Percentiles rank a stretch among this genome's conserved stretches.
These are phyloP conservation scores for Patagioenas fasciata DNA, from an alignment of 2,113 vertebrate genomes.

Conservation along the genomic window DNA sequence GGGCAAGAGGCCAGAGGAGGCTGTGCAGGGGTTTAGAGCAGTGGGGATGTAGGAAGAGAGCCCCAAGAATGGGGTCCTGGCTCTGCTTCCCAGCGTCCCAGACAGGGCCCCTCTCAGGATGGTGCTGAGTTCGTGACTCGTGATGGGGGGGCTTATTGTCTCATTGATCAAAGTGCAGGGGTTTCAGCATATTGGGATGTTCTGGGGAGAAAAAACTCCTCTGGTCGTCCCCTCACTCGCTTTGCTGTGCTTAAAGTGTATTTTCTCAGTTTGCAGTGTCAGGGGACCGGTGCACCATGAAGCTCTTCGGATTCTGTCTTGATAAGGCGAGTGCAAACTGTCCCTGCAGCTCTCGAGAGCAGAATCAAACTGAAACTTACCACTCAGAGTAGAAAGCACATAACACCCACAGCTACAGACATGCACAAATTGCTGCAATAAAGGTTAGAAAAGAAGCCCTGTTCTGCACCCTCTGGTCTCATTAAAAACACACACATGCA, in stretches of 20 bases:
- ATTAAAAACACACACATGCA: not conserved
- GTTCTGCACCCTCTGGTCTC: conserved; percentile 40
- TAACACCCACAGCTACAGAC: conserved; percentile 75
- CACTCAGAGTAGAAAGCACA: conserved; percentile 74
- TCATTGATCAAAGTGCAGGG: fast-evolving
- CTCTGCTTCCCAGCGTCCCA: not conserved
- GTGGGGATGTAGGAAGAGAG: not conserved
- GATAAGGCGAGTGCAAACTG: conserved; percentile 41
- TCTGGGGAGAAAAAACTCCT: conserved; percentile 4
- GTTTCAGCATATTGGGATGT: not conserved
- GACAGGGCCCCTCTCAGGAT: fast-evolving
- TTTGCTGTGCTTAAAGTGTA: not conserved
- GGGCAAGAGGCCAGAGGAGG: not conserved
- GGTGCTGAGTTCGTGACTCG: fast-evolving
- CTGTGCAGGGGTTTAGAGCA: not conserved
- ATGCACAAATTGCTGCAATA: conserved; percentile 59
- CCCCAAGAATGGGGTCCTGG: not conserved
- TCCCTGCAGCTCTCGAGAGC: conserved; percentile 30
- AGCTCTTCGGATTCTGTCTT: conserved; percentile 24
- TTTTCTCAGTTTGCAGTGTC: conserved; percentile 34
- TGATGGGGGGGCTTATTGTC: fast-evolving
- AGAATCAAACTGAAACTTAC: conserved; percentile 80
- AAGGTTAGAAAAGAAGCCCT: conserved; percentile 37
- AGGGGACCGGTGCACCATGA: not conserved
- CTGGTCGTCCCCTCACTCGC: not conserved